Evolutionary conservation across 2,113 vertebrate species (phyloP).

Genomic region (Platichthys flesus): DNA sequence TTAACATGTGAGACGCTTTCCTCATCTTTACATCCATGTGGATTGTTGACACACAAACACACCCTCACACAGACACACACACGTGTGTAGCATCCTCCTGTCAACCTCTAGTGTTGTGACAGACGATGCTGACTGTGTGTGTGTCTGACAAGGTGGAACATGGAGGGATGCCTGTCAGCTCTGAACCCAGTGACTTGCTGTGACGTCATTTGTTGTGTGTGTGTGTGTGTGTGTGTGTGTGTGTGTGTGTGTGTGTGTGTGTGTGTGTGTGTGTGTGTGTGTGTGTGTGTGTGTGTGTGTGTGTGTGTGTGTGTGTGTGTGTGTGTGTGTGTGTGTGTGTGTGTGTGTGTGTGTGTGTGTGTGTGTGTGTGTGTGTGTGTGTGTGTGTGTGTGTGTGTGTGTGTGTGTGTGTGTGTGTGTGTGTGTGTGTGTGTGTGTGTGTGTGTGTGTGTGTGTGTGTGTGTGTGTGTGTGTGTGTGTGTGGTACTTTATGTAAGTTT

Average conservation of each 20-base stretch:
- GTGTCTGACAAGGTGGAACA: conserved; percentile 47
- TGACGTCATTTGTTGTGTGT: conserved; percentile 63
- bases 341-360: conserved; percentile 9
- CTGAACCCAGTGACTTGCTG: conserved; percentile 51
- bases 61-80: too few species aligned
- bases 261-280: conserved; percentile 17
- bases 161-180: conserved; percentile 47
- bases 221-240: conserved; percentile 11
- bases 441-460: conserved; percentile 18
- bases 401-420: conserved; percentile 11
- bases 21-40: too few species aligned
- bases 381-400: conserved; percentile 13
- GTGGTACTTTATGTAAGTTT: conserved; percentile 33
- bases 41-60: too few species aligned
- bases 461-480: conserved; percentile 9
- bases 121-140: background rate
- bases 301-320: conserved; percentile 9
- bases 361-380: conserved; percentile 10
- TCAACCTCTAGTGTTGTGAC: background rate
- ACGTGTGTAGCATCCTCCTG: background rate
- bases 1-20: too few species aligned
- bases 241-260: conserved; percentile 13
- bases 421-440: conserved; percentile 13
- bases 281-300: conserved; percentile 12
- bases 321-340: conserved; percentile 9